Conservation (phyloP, 2,113 vertebrate genomes). For the Oxyruncus cristatus region DNA sequence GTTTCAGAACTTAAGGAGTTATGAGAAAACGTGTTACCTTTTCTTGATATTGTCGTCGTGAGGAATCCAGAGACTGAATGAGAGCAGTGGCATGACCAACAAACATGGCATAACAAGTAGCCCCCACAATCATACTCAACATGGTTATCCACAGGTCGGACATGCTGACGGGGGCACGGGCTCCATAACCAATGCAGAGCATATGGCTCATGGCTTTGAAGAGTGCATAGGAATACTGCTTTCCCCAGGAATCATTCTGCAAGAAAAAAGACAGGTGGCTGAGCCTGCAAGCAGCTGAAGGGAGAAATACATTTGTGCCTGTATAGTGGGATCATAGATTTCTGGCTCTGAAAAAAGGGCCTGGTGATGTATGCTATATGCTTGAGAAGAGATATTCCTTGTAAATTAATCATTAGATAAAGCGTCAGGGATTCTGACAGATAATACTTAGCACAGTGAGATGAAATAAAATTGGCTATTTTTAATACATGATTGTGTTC, state of each 20-base stretch:
- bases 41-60: slow-evolving; percentile 94
- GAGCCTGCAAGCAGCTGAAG: neutral
- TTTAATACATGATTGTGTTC: neutral
- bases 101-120: slow-evolving; percentile 99
- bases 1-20: neutral
- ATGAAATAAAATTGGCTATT: neutral
- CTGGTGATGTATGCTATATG: slow-evolving; percentile 33
- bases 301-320: neutral
- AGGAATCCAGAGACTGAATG: slow-evolving; percentile 97
- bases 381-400: neutral
- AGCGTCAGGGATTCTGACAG: neutral
- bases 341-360: slow-evolving; percentile 33
- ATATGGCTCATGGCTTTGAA: slow-evolving; percentile 99
- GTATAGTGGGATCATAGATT: neutral
- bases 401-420: slow-evolving; percentile 6
- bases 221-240: slow-evolving; percentile 97
- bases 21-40: slow-evolving; percentile 81
- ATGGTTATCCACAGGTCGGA: slow-evolving; percentile 99
- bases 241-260: slow-evolving; percentile 98
- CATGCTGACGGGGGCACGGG: slow-evolving; percentile 96
- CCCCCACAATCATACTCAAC: slow-evolving; percentile 98
- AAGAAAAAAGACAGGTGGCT: slow-evolving; percentile 51
- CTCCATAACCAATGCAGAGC: slow-evolving; percentile 97
- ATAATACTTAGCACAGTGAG: neutral
- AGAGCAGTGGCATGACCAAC: slow-evolving; percentile 96